Conservation (phyloP, 2,888 invertebrate species). For the Drosophila suboccidentalis region DNA sequence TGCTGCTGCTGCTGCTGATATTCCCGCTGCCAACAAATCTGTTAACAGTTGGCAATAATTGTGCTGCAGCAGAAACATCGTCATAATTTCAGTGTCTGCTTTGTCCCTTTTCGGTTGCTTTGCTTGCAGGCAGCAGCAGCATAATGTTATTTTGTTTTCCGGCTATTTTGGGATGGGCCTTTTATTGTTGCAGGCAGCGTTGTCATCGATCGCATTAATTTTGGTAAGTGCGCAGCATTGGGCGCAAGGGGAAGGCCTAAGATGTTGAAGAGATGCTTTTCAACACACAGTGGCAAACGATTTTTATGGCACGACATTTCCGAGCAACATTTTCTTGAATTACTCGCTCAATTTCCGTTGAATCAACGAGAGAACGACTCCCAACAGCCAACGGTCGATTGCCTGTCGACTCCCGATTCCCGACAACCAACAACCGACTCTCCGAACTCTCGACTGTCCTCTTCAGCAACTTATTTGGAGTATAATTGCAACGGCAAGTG, state of each 20-base stretch:
- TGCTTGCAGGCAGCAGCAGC: constrained; percentile 35
- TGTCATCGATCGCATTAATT: constrained; percentile 82
- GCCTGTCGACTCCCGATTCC: neutral
- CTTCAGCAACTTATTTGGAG: neutral
- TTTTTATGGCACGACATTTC: constrained; percentile 78
- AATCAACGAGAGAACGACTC: constrained; percentile 61
- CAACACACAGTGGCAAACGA: constrained; percentile 67
- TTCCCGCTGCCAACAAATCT: constrained; percentile 82
- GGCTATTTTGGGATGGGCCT: constrained; percentile 64
- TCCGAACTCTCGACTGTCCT: neutral
- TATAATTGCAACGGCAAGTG: constrained; percentile 16
- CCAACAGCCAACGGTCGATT: constrained; percentile 13
- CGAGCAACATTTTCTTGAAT: constrained; percentile 76
- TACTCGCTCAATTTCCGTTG: constrained; percentile 84
- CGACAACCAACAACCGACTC: neutral
- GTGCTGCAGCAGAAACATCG: constrained; percentile 70
- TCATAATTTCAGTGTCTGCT: constrained; percentile 79
- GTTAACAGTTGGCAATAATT: constrained; percentile 85
- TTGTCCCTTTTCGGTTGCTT: constrained; percentile 59
- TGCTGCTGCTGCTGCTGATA: constrained; percentile 6
- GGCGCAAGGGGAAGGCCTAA: constrained; percentile 16
- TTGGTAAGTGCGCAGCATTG: constrained; percentile 55
- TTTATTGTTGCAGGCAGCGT: constrained; percentile 73
- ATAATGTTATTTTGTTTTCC: constrained; percentile 48
- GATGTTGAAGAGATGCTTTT: constrained; percentile 50